Evolutionary conservation across 2,888 invertebrate genomes (phyloP).

Genomic region (Endomychus coccineus): DNA sequence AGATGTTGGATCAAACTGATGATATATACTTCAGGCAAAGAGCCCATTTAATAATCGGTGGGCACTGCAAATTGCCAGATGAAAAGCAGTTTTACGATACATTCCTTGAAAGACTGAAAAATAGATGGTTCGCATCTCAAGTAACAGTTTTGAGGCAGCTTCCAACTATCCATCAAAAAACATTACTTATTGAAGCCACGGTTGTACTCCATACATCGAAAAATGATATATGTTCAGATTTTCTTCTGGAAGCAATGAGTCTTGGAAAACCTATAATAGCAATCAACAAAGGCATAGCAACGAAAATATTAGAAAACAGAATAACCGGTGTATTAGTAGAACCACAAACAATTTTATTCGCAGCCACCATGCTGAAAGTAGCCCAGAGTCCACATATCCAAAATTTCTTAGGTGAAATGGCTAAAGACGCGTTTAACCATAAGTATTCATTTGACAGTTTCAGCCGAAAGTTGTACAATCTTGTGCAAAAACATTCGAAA

Average conservation of each 20-base stretch:
- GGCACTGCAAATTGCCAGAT: constrained; percentile 30
- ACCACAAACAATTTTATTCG: constrained; percentile 32
- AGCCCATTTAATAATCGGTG: constrained; percentile 36
- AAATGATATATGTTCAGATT: constrained; percentile 35
- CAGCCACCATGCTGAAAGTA: constrained; percentile 35
- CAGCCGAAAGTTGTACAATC: constrained; percentile 26
- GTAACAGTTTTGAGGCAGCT: constrained; percentile 36
- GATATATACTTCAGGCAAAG: constrained; percentile 28
- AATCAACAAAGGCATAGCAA: constrained; percentile 34
- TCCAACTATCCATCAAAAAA: constrained; percentile 36
- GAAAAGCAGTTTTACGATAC: constrained; percentile 34
- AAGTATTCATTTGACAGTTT: constrained; percentile 33
- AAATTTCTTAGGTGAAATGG: constrained; percentile 37
- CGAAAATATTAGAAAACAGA: constrained; percentile 31
- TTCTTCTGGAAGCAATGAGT: constrained; percentile 34
- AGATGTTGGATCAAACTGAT: constrained; percentile 30
- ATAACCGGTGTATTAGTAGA: constrained; percentile 37
- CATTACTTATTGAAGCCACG: constrained; percentile 33
- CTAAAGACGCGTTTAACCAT: constrained; percentile 31
- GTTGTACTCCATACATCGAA: constrained; percentile 35
- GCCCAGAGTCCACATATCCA: constrained; percentile 34
- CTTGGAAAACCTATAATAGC: constrained; percentile 36
- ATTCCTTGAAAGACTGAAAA: constrained; percentile 30
- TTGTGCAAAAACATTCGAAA: constrained; percentile 17
- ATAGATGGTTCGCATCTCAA: constrained; percentile 33